A percentile compares a stretch with the other conserved stretches of the same genome.
Evolutionary conservation across 92 coral and sea anemone species (phyloP).

Genomic region (Actinostola sp.): DNA sequence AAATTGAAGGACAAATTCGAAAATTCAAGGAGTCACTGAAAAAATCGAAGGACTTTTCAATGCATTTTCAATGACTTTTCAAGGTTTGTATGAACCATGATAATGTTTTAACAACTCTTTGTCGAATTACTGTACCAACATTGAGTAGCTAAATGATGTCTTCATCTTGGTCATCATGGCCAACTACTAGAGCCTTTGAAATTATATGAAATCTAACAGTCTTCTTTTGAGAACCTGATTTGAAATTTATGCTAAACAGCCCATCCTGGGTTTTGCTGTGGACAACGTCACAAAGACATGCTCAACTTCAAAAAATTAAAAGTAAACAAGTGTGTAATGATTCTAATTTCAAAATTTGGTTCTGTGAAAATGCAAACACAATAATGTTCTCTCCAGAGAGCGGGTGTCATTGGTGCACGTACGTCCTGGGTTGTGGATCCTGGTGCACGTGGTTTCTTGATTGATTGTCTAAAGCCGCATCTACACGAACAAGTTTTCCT

Average conservation of each 20-base stretch:
- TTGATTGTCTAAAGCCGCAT: too few relatives aligned
- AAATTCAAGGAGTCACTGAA: too few relatives aligned
- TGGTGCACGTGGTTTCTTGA: too few relatives aligned
- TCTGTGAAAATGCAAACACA: neutral
- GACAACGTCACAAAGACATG: neutral
- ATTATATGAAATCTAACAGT: slow-evolving; percentile 7
- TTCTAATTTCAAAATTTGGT: neutral
- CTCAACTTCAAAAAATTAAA: neutral
- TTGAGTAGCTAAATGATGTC: slow-evolving; percentile 35
- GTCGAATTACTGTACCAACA: neutral
- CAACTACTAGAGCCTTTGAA: slow-evolving; percentile 44
- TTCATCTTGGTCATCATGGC: slow-evolving; percentile 18
- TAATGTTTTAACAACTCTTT: neutral
- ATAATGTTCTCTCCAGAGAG: too few relatives aligned
- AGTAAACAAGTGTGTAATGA: neutral
- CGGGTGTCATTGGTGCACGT: too few relatives aligned
- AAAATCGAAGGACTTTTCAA: too few relatives aligned
- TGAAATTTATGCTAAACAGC: neutral
- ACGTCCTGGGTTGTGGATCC: too few relatives aligned
- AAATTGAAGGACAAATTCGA: too few relatives aligned
- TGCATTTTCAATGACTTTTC: too few relatives aligned
- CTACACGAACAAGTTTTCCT: too few relatives aligned
- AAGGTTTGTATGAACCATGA: too few relatives aligned
- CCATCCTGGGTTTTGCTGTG: neutral
- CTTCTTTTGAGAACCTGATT: neutral